Evolutionary conservation across 2,888 invertebrate genomes (phyloP), one percentile per base, ranked within the genome.

Genomic region (Thereva nobilitata): DNA sequence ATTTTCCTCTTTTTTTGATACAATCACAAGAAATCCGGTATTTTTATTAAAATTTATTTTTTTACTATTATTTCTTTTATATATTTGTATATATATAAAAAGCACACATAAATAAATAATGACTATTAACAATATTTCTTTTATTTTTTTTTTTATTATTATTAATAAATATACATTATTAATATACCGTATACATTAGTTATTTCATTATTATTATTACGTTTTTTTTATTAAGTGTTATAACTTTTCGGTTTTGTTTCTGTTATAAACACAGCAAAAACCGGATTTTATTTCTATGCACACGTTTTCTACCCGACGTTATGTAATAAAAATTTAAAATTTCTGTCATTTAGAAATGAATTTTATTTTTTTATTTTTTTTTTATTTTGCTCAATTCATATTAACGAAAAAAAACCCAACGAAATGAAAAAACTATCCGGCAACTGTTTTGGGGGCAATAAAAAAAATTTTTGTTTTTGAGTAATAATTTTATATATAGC

Each of bases 61-160:
- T 57, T 61, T 41, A 50, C 50, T 23, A 50, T 50, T 61, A 23
- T 40, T 53, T 53, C 23, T 53, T 40, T 53, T 38, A 7, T 8
- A 53, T 37, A 70, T 70, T 56, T 69, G 68, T 67, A 70, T 23
- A 23, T 23, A 23, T 23, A 23, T 23, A 71, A 64, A 71, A 71
- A 69, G 70, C 64, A 69, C 67, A 71, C 65, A 68, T 65, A 66
- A 67, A 59, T 64, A 52, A 64, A 64, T 53, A 64, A 53, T 64
- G 52, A 64, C 53, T 53, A 53, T 64, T 49, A 53, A 64, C 53
- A 64, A 53, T 53, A 37, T 41, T 12, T 37, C 45, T 35, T 49
- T 54, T 64, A 53, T 57, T 41, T 57, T 63, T 59, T 45, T 38
- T 53, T 23, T 47, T 63, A 47, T 34, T 49, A 41, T 68, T 57